Evolutionary conservation across 2,888 invertebrate genomes (phyloP).

Genomic region (Synanthedon vespiformis): DNA sequence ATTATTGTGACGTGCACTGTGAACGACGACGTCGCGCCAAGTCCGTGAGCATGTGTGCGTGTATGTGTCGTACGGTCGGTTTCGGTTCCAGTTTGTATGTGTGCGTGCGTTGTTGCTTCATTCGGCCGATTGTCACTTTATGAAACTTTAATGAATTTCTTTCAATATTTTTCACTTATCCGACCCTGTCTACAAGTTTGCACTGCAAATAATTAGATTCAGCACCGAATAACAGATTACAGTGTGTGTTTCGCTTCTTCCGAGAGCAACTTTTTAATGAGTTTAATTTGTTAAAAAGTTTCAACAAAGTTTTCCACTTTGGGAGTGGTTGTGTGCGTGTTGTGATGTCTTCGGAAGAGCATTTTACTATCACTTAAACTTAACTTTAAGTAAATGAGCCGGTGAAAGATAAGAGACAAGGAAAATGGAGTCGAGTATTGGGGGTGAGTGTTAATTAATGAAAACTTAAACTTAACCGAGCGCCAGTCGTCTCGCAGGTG

Average conservation of each 20-base stretch:
- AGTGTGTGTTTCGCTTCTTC: too few species aligned
- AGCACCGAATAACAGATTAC: too few species aligned
- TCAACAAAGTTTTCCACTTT: conserved; percentile 25
- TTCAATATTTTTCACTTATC: conserved; percentile 11
- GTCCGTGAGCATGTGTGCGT: too few species aligned
- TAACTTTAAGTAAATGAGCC: conserved; percentile 25
- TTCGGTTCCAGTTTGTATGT: conserved; percentile 1
- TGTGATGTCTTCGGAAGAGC: conserved; percentile 52
- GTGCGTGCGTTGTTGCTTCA: background rate
- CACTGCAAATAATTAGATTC: too few species aligned
- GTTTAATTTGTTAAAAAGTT: conserved; percentile 16
- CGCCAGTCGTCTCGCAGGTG: background rate
- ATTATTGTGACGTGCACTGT: too few species aligned
- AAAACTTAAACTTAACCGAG: background rate
- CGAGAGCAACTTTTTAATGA: background rate
- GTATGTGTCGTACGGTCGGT: background rate
- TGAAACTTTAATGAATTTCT: background rate
- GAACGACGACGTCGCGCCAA: too few species aligned
- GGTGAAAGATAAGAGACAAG: conserved; percentile 14
- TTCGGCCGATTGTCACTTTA: too few species aligned
- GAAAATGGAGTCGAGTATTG: conserved; percentile 49
- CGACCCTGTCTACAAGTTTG: too few species aligned
- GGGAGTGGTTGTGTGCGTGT: conserved; percentile 42
- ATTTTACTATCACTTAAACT: conserved; percentile 37
- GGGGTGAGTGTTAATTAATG: conserved; percentile 37